Percentiles rank a stretch among this genome's conserved stretches.
Evolutionary conservation across 2,797 vertebrate species (phyloP).

Genomic region (Microchirus variegatus): DNA sequence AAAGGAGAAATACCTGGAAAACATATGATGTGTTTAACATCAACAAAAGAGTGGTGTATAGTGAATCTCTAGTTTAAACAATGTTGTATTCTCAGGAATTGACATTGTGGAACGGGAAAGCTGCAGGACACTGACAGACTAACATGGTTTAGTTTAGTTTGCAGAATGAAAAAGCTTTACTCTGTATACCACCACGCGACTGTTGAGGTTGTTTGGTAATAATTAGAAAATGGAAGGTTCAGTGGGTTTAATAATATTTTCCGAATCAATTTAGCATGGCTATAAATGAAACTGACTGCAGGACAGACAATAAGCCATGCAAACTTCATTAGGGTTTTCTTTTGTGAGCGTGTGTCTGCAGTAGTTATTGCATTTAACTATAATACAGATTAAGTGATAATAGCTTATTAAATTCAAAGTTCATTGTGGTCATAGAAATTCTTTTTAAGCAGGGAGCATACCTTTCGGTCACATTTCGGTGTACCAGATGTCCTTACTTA

Average conservation of each 20-base stretch:
- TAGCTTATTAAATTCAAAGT: conserved; percentile 77
- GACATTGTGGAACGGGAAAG: conserved; percentile 72
- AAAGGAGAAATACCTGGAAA: no score
- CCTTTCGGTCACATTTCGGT: conserved; percentile 62
- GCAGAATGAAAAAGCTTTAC: conserved; percentile 60
- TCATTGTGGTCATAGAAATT: conserved; percentile 66
- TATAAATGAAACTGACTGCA: conserved; percentile 75
- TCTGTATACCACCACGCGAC: conserved; percentile 69
- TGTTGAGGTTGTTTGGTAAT: conserved; percentile 69
- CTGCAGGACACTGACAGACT: conserved; percentile 54
- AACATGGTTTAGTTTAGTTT: conserved; percentile 66
- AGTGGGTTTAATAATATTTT: conserved; percentile 80
- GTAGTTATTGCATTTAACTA: conserved; percentile 76
- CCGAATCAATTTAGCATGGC: conserved; percentile 75
- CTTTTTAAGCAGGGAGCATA: conserved; percentile 59
- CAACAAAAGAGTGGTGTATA: no score
- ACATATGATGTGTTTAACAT: no score
- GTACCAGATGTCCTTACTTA: conserved; percentile 59
- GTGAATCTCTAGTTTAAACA: no score
- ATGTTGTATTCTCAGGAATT: conserved; percentile 36
- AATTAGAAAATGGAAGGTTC: conserved; percentile 72
- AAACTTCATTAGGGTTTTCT: conserved; percentile 74
- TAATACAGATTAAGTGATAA: conserved; percentile 76
- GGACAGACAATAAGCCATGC: conserved; percentile 78
- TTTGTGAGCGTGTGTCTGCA: conserved; percentile 66